phyloP scores from a whole-genome alignment of 1,140 invertebrate genomes.

The Geopemphigus sp. region DNA sequence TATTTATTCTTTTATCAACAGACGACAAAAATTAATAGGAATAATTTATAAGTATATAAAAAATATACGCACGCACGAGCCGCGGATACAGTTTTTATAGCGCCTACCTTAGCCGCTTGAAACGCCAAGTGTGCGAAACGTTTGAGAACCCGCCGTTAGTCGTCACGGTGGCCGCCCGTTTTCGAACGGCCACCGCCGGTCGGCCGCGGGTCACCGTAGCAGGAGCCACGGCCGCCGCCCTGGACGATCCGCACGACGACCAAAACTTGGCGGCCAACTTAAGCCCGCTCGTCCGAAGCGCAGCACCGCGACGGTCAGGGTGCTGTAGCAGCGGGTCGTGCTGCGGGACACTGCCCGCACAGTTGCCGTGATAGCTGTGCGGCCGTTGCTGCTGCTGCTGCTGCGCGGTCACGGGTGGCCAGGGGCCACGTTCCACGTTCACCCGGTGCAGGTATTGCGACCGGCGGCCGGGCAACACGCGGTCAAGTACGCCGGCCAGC shows the following conservation, averaged over 20 bases:
- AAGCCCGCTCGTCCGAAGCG: background rate
- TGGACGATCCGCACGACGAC: constrained; percentile 7
- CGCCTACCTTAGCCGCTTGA: constrained; percentile 35
- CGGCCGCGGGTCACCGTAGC: background rate
- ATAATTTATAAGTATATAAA: too few species aligned
- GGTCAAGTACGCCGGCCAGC: constrained; percentile 27
- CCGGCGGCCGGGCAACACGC: constrained; percentile 35
- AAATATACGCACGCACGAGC: background rate
- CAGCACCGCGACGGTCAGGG: background rate
- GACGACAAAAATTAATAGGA: too few species aligned
- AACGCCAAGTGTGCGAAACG: constrained; percentile 46
- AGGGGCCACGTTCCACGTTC: constrained; percentile 14
- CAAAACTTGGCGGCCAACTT: constrained; percentile 37
- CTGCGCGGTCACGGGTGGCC: background rate
- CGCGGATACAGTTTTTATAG: background rate
- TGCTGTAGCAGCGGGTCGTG: background rate
- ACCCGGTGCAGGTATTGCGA: constrained; percentile 36
- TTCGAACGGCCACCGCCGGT: background rate
- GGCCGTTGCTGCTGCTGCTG: background rate
- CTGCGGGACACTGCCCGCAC: background rate
- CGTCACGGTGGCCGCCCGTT: background rate
- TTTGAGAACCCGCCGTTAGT: constrained; percentile 42
- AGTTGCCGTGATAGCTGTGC: constrained; percentile 1
- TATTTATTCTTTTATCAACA: too few species aligned
- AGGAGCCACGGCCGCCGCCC: background rate